Percentiles rank a stretch among this genome's conserved stretches.
These are phyloP conservation scores for Phyllotreta cruciferae DNA, from an alignment of 2,888 invertebrate genomes.

Conservation along the genomic window DNA sequence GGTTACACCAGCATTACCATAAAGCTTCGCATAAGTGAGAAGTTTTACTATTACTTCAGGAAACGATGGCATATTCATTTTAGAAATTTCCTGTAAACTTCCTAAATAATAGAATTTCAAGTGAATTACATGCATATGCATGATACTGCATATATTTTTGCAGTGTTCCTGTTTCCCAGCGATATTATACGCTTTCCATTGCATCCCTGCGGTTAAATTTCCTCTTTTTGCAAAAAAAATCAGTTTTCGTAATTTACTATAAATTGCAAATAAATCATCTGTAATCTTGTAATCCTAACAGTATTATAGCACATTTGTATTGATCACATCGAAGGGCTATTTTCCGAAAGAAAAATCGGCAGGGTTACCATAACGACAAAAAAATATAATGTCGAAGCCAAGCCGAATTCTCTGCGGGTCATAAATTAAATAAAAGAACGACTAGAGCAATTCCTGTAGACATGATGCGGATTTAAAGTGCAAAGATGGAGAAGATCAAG, in stretches of 20 bases:
- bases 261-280: too few relatives aligned
- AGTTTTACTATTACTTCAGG: neutral
- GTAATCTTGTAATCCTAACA: too few relatives aligned
- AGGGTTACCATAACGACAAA: constrained; percentile 16
- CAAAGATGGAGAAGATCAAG: constrained; percentile 15
- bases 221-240: too few relatives aligned
- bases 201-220: too few relatives aligned
- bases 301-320: neutral
- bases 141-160: too few relatives aligned
- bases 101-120: constrained; percentile 7
- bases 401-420: constrained; percentile 19
- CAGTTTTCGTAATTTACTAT: too few relatives aligned
- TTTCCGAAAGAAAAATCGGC: constrained; percentile 1
- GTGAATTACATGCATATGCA: neutral
- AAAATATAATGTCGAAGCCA: constrained; percentile 16
- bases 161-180: too few relatives aligned
- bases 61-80: constrained; percentile 12
- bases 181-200: too few relatives aligned
- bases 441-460: constrained; percentile 24
- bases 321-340: constrained; percentile 1
- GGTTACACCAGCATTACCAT: constrained; percentile 7
- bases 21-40: constrained; percentile 11
- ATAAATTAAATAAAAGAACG: constrained; percentile 26
- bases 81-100: constrained; percentile 10
- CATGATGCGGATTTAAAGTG: constrained; percentile 27